phyloP scores from a whole-genome alignment of 2,113 vertebrate genomes.

The Dendrocopos noguchii region DNA sequence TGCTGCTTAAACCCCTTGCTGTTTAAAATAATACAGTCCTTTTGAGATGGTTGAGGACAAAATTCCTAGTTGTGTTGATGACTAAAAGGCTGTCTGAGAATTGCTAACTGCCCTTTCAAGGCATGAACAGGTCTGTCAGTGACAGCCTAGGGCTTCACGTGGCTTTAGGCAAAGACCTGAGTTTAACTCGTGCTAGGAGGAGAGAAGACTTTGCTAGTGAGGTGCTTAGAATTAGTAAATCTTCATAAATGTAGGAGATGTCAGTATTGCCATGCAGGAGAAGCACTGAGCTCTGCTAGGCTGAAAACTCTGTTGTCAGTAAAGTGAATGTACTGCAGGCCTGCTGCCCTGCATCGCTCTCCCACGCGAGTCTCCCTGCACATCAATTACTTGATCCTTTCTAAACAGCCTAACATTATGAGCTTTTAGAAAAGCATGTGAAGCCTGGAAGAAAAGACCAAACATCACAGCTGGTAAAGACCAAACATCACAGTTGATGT shows the following conservation, averaged over 20 bases:
- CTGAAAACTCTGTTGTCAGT: background rate
- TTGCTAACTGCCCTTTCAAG: background rate
- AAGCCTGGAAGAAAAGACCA: slow-evolving; percentile 1
- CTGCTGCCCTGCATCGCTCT: background rate
- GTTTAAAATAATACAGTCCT: background rate
- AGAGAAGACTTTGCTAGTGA: background rate
- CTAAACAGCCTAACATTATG: background rate
- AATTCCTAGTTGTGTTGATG: background rate
- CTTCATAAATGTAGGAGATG: background rate
- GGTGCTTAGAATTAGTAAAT: background rate
- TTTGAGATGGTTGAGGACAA: background rate
- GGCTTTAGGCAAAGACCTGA: background rate
- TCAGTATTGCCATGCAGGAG: background rate
- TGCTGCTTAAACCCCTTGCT: background rate
- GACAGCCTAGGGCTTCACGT: background rate
- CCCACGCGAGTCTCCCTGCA: background rate
- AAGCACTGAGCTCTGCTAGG: background rate
- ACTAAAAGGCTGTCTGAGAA: background rate
- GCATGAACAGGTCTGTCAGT: background rate
- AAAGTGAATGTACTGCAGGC: slow-evolving; percentile 4
- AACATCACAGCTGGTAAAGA: background rate
- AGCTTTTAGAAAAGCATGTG: background rate
- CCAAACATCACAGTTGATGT: background rate
- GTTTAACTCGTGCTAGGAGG: background rate
- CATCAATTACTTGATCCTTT: background rate